phyloP scores from a whole-genome alignment of 1,140 invertebrate genomes.

The Bradynema listronoti region DNA sequence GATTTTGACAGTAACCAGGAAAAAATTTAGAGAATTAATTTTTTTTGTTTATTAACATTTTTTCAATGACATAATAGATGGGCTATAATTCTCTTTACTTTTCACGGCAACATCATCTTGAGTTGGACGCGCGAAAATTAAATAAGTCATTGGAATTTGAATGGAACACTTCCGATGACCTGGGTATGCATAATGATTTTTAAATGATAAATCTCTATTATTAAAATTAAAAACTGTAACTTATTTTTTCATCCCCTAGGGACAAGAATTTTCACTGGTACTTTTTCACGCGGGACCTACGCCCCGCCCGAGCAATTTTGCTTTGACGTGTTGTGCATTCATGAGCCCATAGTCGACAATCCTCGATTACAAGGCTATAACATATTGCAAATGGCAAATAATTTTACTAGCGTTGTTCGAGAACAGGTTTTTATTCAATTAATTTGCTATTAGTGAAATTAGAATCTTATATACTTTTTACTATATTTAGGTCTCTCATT shows the following conservation, averaged over 20 bases:
- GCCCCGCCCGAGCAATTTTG: slow-evolving; percentile 72
- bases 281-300: slow-evolving; percentile 39
- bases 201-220: too few species aligned
- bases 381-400: slow-evolving; percentile 59
- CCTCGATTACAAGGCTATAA: slow-evolving; percentile 63
- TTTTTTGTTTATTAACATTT: slow-evolving; percentile 8
- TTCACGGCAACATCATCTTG: slow-evolving; percentile 78
- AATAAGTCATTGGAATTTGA: slow-evolving; percentile 73
- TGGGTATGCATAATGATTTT: slow-evolving; percentile 59
- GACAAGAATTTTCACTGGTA: slow-evolving; percentile 47
- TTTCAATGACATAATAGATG: slow-evolving; percentile 58
- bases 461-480: slow-evolving; percentile 58
- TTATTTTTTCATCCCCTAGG: slow-evolving; percentile 30
- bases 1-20: too few species aligned
- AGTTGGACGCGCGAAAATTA: slow-evolving; percentile 67
- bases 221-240: background rate
- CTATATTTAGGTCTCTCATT: slow-evolving; percentile 52
- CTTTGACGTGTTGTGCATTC: slow-evolving; percentile 75
- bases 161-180: slow-evolving; percentile 67
- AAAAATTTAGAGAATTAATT: too few species aligned
- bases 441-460: too few species aligned
- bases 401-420: slow-evolving; percentile 59
- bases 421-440: slow-evolving; percentile 61
- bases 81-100: slow-evolving; percentile 76
- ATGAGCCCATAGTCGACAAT: slow-evolving; percentile 69